Evolutionary conservation across 2,113 vertebrate genomes (phyloP).

Genomic region (Microcebus murinus): DNA sequence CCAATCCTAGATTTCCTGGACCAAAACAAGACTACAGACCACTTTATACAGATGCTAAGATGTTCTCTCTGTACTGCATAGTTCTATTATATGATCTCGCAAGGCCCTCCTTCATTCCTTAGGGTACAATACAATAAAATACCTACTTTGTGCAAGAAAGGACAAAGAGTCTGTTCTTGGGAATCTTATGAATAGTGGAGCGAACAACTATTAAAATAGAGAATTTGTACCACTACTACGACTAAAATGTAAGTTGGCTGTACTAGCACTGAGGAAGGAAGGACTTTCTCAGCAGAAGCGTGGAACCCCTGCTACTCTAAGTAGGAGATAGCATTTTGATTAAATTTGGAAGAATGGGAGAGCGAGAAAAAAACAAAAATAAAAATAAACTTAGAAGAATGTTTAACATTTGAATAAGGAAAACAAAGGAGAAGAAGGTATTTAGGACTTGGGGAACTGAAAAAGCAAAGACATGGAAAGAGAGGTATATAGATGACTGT

Average conservation of each 20-base stretch:
- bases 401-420: slow-evolving; percentile 2
- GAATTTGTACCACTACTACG: neutral
- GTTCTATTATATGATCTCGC: neutral
- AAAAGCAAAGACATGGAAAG: slow-evolving; percentile 7
- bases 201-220: neutral
- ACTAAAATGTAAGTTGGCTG: neutral
- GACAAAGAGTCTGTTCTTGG: neutral
- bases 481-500: neutral
- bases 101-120: neutral
- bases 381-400: neutral
- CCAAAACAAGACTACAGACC: neutral
- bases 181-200: neutral
- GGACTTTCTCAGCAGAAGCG: neutral
- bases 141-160: neutral
- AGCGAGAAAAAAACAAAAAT: too few species aligned
- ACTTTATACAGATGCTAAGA: neutral
- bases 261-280: neutral
- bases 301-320: neutral
- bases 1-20: neutral
- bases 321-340: neutral
- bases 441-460: neutral
- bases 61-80: neutral
- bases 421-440: neutral
- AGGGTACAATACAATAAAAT: neutral
- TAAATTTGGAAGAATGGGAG: neutral